Base-by-base conservation (phyloP, 2,888 invertebrate species). In the Nudaria mundana region DNA sequence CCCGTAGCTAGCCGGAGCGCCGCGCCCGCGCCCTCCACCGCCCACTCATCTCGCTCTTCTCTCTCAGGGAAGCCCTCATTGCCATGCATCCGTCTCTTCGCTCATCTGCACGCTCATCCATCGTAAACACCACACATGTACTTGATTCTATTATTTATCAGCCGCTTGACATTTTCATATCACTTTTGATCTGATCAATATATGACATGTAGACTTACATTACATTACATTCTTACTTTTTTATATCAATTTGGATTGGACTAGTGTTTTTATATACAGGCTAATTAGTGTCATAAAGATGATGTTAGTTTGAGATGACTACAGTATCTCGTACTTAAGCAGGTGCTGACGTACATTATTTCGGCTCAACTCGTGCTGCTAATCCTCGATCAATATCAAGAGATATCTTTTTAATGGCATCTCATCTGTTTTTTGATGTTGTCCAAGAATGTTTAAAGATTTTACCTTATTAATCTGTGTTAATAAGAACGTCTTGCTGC, bases 1-100 rank as follows among this genome's bases (percentile, higher is more conserved):
- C 59, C 65, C 68, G 56, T 63, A 61, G 68, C 63, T 68, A 63
- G 63, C 50, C 56, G 61, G 57, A 52, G 48, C 51, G 56, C 49
- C 56, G 52, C 49, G 51, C 50, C 54, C 56, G 52, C 50, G 29
- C 54, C 58, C 60, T 52, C n/a, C n/a, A n/a, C n/a, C 66, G 42
- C 60, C 61, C 54, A 53, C 42, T 47, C 52, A 42, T 55, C 42
- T 32, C 45, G 45, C 37, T 37, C 57, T 44, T 44, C 40, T 25
- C 45, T 41, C 28, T 11, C 38, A 29, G 49, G 44, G 44, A 43
- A 42, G 37, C 42, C 31, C 37, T 30, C 51, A 52, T 56, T 30
- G 14, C 40, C 33, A 45, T 51, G 37, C 44, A 41, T 45, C 35
- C 33, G 40, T 33, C 25, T 38, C 47, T 46, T 30, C 44, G 33